Base-by-base conservation (phyloP, 2,113 vertebrate species). In the Nycticorax nycticorax region DNA sequence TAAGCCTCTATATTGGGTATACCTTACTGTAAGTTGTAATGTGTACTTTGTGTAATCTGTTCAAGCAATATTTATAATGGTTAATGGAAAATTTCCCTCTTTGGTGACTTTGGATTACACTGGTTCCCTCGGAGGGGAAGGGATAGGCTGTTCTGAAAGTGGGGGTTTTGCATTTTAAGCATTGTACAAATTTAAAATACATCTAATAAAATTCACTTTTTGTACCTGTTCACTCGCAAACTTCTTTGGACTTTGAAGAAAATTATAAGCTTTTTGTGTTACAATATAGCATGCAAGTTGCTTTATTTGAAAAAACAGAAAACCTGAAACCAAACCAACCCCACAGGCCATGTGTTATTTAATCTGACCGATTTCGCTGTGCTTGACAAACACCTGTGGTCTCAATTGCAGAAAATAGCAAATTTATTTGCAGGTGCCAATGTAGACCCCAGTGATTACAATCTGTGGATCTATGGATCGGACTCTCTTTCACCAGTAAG, bases 171-270 rank as follows among this genome's bases (percentile, higher is more conserved):
- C 83, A 60, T 86, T 60, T 69, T 71, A 77, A 86, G 23, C 85
- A 68, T 60, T 96, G 71, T 94, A 73, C 67, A 73, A 81, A 93
- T 74, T 48, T 32, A 89, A 96, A 86, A 7, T 43, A 71, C 15
- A 8, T 80, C 39, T 94, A 97, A 96, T 97, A 97, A 97, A 97
- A 48, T 17, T n/a, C 26, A 77, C n/a, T 37, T 62, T 55, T 97
- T 35, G 17, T 95, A 93, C 64, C 62, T 81, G 33, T 45, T 88
- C 13, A 18, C 8, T 52, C 50, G 64, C 14, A 21, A 67, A 50
- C 27, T 67, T 80, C 41, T 75, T 85, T 52, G 39, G 56, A 15
- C 55, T 94, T 71, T 32, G 48, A 89, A 63, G 47, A 53, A 69
- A 45, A 33, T 1, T 3, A 11, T 14, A 28, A 85, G 41, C 14